A percentile compares a stretch with the other conserved stretches of the same genome.
Conservation (phyloP, 2,113 vertebrate species). For the Megaleporinus macrocephalus region DNA sequence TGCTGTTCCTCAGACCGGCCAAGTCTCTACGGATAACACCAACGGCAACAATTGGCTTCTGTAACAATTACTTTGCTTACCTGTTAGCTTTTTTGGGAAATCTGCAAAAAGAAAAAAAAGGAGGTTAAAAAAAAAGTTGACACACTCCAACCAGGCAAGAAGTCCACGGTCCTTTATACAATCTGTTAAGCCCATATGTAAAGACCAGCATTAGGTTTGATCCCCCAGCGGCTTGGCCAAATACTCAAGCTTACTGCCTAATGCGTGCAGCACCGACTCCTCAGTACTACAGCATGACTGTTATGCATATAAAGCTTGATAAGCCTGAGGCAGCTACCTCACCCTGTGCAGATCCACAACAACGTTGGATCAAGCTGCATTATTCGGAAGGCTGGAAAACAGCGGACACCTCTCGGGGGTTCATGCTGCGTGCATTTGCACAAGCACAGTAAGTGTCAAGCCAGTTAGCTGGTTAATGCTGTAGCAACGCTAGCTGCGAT, state of each 20-base stretch:
- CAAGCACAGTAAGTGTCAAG: too few relatives aligned
- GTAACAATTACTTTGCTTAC: constrained; percentile 72
- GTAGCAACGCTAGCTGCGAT: too few relatives aligned
- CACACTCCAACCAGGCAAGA: not conserved
- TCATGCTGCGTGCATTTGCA: too few relatives aligned
- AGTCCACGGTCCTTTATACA: not conserved
- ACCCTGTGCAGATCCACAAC: not conserved
- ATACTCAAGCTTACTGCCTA: not conserved
- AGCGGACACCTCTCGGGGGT: too few relatives aligned
- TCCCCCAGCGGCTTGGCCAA: not conserved
- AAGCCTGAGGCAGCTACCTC: not conserved
- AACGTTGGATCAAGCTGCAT: not conserved
- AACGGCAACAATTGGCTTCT: not conserved
- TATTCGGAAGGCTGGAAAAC: too few relatives aligned
- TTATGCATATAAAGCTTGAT: not conserved
- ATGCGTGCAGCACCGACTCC: not conserved
- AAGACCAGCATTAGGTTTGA: not conserved
- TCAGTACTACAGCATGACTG: not conserved
- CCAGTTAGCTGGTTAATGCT: too few relatives aligned
- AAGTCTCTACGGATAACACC: not conserved
- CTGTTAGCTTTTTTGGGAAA: constrained; percentile 98
- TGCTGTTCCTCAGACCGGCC: constrained; percentile 14
- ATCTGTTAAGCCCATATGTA: not conserved
- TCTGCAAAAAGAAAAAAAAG: constrained; percentile 70
- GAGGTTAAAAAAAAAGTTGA: not conserved